Evolutionary conservation across 2,888 invertebrate species (phyloP), one percentile per base, ranked within the genome.

Genomic region (Atrina japonica): DNA sequence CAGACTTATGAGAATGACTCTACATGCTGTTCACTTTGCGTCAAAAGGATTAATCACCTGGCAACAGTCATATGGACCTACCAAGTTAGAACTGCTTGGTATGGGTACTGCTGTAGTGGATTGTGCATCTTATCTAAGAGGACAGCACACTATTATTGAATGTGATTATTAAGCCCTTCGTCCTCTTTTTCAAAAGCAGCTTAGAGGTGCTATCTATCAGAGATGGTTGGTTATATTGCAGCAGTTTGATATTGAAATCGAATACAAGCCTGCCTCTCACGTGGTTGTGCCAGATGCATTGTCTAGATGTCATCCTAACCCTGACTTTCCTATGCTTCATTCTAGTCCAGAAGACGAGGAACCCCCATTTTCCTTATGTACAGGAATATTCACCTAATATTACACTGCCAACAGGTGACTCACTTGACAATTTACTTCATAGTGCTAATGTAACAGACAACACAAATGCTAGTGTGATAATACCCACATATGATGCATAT

Each of bases 161-260:
- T 70, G 70, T 40, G 70, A 70, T 30, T 59, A 70, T 27, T 35
- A 70, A 43, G 64, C 65, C 1, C 23, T 65, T 3, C 40, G 65
- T 21, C 65, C 70, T 14, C 23, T 58, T n/a, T 64, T 53, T n/a
- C 69, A 63, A 49, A 64, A 61, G 18, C 25, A 49, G 30, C 23
- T 61, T 18, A 23, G 35, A 16, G 64, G 41, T 0, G 53, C 64
- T 0, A 73, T 75, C 14, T 75, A 74, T 66, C 75, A 77, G 16
- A 21, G 77, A 5, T 74, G 77, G 77, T 18, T 77, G 5, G 55
- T 71, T 3, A 68, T 70, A 14, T 43, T 76, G 11, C 71, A 76
- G 29, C 64, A 77, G 27, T 74, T 74, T 70, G 61, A 72, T 45
- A 56, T 59, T 60, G 72, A 77, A 14, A 74, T 77, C 61, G 23